Conservation (phyloP, 1,140 invertebrate species). For the Lucilia sericata region DNA sequence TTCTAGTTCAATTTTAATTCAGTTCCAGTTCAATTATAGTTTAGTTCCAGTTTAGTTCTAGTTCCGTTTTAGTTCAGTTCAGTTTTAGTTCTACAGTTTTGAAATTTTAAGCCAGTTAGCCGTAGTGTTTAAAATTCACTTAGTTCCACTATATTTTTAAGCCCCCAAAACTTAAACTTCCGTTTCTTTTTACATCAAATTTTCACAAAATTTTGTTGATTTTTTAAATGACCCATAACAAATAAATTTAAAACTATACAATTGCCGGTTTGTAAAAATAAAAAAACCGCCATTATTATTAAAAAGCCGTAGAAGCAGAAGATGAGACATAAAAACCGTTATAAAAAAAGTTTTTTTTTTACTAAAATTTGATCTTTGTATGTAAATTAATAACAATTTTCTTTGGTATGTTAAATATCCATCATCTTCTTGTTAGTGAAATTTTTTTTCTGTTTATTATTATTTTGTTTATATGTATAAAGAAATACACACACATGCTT, state of each 20-base stretch:
- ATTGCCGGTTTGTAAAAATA: neutral
- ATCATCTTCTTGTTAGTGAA: constrained; percentile 22
- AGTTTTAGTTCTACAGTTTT: too few species aligned
- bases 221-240: neutral
- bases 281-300: neutral
- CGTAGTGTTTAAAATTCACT: too few species aligned
- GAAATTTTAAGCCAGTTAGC: too few species aligned
- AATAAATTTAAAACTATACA: neutral
- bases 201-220: neutral
- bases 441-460: constrained; percentile 2
- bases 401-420: constrained; percentile 38
- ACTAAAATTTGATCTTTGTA: neutral
- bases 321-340: too few species aligned
- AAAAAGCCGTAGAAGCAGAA: too few species aligned
- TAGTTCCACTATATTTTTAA: too few species aligned
- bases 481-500: neutral
- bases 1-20: too few species aligned
- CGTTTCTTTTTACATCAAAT: neutral
- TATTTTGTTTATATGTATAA: too few species aligned
- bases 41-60: too few species aligned
- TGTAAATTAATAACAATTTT: constrained; percentile 40
- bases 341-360: neutral
- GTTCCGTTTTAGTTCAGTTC: too few species aligned
- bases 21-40: too few species aligned
- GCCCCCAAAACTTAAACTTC: neutral